These are phyloP conservation scores for Drosophila kambysellisi DNA, from an alignment of 2,888 invertebrate species.

Conservation along the genomic window DNA sequence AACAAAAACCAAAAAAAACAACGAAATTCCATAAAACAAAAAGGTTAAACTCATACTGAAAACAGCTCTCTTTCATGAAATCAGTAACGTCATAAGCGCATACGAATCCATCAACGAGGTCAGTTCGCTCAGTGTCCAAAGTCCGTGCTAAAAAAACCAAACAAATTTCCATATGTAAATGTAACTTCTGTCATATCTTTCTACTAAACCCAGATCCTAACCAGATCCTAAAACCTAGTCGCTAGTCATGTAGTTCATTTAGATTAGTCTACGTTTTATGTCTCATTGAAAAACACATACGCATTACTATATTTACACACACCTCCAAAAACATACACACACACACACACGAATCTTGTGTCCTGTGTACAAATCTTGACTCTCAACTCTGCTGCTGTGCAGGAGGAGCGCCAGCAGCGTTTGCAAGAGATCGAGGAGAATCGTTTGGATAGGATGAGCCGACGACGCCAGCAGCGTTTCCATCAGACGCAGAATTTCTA, in stretches of 20 bases:
- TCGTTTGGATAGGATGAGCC: slow-evolving; percentile 88
- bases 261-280: slow-evolving; percentile 41
- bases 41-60: slow-evolving; percentile 83
- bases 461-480: slow-evolving; percentile 89
- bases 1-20: slow-evolving; percentile 27
- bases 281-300: slow-evolving; percentile 44
- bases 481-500: slow-evolving; percentile 92
- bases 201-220: slow-evolving; percentile 33
- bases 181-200: slow-evolving; percentile 21
- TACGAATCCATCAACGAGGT: slow-evolving; percentile 75
- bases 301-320: slow-evolving; percentile 16
- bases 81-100: slow-evolving; percentile 79
- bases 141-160: slow-evolving; percentile 23
- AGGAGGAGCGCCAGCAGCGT: slow-evolving; percentile 91
- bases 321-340: slow-evolving; percentile 8
- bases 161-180: slow-evolving; percentile 24
- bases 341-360: slow-evolving; percentile 19
- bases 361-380: slow-evolving; percentile 38
- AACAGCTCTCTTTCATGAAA: slow-evolving; percentile 81
- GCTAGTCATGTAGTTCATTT: slow-evolving; percentile 47
- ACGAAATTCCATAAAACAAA: slow-evolving; percentile 48
- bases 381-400: slow-evolving; percentile 65
- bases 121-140: slow-evolving; percentile 73
- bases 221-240: slow-evolving; percentile 17
- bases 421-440: slow-evolving; percentile 90